A percentile compares a stretch with the other conserved stretches of the same genome.
Conservation (phyloP, 1,140 invertebrate genomes). For the Arctopsyche grandis region DNA sequence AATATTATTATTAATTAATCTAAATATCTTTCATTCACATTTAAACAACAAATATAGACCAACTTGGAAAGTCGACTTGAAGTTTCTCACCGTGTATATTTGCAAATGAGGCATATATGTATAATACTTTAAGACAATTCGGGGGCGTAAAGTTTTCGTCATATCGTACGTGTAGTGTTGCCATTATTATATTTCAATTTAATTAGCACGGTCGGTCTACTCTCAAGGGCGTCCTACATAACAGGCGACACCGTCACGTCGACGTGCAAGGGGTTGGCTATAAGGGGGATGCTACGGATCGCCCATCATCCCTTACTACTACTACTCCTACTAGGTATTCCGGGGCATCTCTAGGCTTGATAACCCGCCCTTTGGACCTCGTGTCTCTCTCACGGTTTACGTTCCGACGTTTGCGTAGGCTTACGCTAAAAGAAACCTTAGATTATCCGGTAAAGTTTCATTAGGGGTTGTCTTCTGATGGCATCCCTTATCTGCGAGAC, state of each 20-base stretch:
- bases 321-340: background rate
- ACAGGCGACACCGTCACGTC: constrained; percentile 17
- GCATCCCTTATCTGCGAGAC: background rate
- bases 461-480: constrained; percentile 6
- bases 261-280: background rate
- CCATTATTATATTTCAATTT: constrained; percentile 21
- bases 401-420: background rate
- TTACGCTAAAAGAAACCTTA: constrained; percentile 23
- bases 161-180: no score
- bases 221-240: constrained; percentile 35
- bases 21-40: no score
- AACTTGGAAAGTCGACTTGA: no score
- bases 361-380: background rate
- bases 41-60: no score
- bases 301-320: background rate
- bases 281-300: background rate
- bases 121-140: no score
- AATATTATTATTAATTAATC: no score
- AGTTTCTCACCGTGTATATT: no score
- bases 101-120: no score
- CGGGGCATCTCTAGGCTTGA: background rate
- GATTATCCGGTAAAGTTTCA: constrained; percentile 25
- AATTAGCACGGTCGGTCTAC: background rate
- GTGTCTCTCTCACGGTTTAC: constrained; percentile 7
- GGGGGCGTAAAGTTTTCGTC: no score